phyloP scores from a whole-genome alignment of 2,888 invertebrate species.

The Gibbula magus region DNA sequence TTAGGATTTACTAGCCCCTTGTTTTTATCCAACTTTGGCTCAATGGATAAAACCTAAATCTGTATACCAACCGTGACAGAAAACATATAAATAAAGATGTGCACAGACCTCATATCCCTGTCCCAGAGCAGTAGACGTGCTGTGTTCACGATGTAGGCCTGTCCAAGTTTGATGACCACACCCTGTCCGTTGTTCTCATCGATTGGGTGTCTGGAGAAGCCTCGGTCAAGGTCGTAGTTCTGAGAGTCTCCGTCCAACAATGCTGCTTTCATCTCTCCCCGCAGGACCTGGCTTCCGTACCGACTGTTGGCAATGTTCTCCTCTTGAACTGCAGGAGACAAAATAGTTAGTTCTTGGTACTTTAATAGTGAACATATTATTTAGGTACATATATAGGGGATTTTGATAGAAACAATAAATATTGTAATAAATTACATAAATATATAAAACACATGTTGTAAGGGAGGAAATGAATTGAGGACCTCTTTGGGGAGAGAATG shows the following conservation, averaged over 20 bases:
- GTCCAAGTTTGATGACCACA: slow-evolving; percentile 87
- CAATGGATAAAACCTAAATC: not conserved
- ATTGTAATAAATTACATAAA: too few species aligned
- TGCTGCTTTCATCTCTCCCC: slow-evolving; percentile 91
- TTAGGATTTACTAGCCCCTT: too few species aligned
- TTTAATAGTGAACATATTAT: too few species aligned
- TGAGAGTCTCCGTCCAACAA: slow-evolving; percentile 89
- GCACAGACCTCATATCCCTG: slow-evolving; percentile 84
- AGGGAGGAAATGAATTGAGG: too few species aligned
- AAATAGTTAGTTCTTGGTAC: too few species aligned
- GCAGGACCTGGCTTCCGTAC: slow-evolving; percentile 89
- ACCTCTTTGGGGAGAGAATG: too few species aligned
- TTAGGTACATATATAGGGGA: too few species aligned
- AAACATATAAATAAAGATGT: not conserved
- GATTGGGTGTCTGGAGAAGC: slow-evolving; percentile 91
- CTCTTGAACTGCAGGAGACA: slow-evolving; percentile 82
- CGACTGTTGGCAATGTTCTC: slow-evolving; percentile 92
- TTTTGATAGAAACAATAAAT: too few species aligned
- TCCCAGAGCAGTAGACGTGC: slow-evolving; percentile 96
- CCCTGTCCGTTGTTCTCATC: slow-evolving; percentile 83
- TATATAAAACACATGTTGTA: too few species aligned
- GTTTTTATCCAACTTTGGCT: not conserved
- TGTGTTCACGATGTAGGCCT: slow-evolving; percentile 91
- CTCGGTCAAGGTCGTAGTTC: slow-evolving; percentile 83
- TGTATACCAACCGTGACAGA: not conserved